Evolutionary conservation across 92 coral and sea anemone genomes (phyloP).

Genomic region (Heteractis magnifica): DNA sequence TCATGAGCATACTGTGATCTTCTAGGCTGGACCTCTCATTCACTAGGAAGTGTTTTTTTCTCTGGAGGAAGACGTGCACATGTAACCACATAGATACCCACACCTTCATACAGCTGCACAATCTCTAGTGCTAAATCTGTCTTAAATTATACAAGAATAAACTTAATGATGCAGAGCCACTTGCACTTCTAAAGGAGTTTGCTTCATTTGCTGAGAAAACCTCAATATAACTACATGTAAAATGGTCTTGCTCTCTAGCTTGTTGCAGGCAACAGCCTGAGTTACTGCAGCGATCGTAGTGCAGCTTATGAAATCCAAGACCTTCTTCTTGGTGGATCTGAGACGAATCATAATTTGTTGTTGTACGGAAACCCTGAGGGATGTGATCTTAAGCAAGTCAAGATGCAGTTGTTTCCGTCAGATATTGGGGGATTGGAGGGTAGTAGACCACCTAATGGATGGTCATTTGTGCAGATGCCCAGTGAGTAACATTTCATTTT

Average conservation of each 20-base stretch:
- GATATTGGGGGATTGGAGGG: conserved; percentile 92
- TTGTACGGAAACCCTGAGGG: conserved; percentile 74
- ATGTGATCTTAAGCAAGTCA: conserved; percentile 54
- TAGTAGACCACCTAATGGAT: conserved; percentile 86
- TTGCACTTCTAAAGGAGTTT: too few relatives aligned
- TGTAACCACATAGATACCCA: too few relatives aligned
- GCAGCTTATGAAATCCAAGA: conserved; percentile 80
- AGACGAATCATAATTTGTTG: conserved; percentile 59
- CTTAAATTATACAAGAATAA: too few relatives aligned
- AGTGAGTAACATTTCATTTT: conserved; percentile 38
- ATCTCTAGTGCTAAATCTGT: too few relatives aligned
- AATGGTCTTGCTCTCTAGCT: conserved; percentile 46
- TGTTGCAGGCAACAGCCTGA: conserved; percentile 73
- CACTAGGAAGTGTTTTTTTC: too few relatives aligned
- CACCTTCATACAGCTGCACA: too few relatives aligned
- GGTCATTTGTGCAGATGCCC: conserved; percentile 96
- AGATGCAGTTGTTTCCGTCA: conserved; percentile 71
- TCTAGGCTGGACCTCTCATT: too few relatives aligned
- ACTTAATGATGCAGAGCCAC: too few relatives aligned
- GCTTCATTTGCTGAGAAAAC: too few relatives aligned
- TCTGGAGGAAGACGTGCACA: too few relatives aligned
- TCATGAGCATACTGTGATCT: too few relatives aligned
- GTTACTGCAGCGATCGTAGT: conserved; percentile 91
- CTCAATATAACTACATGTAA: too few relatives aligned
- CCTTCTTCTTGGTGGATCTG: conserved; percentile 71